Evolutionary conservation across 2,888 invertebrate genomes (phyloP).

Genomic region (Galeruca laticollis): DNA sequence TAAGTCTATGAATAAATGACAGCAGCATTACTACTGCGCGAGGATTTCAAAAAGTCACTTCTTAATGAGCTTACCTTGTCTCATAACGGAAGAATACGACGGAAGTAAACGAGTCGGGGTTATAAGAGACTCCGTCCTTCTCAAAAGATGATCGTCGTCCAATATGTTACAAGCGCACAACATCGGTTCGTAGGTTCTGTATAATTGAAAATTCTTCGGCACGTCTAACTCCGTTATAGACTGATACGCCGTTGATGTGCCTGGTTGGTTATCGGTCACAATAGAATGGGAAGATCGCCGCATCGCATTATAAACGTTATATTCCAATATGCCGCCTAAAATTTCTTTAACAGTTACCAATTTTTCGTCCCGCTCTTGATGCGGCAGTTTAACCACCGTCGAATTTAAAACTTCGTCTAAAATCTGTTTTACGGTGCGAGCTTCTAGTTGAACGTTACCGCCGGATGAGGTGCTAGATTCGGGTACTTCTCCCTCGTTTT

Average conservation of each 20-base stretch:
- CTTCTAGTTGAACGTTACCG: neutral
- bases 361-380: neutral
- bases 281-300: neutral
- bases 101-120: conserved; percentile 51
- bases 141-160: conserved; percentile 25
- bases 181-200: conserved; percentile 12
- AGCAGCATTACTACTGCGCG: no score
- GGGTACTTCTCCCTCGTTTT: neutral
- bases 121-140: conserved; percentile 1
- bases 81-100: conserved; percentile 61
- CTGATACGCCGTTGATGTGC: conserved; percentile 12
- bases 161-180: conserved; percentile 35
- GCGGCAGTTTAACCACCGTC: conserved; percentile 18
- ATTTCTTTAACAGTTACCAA: conserved; percentile 43
- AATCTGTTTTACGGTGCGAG: conserved; percentile 38
- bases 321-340: conserved; percentile 40
- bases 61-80: conserved; percentile 25
- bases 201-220: neutral
- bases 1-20: no score
- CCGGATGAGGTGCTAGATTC: neutral
- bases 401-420: conserved; percentile 40
- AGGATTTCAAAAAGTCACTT: neutral
- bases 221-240: neutral
- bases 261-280: neutral
- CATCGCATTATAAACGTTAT: conserved; percentile 27